These are phyloP conservation scores for Drosophila bifasciata DNA, from an alignment of 1,140 invertebrate species.

Conservation along the genomic window DNA sequence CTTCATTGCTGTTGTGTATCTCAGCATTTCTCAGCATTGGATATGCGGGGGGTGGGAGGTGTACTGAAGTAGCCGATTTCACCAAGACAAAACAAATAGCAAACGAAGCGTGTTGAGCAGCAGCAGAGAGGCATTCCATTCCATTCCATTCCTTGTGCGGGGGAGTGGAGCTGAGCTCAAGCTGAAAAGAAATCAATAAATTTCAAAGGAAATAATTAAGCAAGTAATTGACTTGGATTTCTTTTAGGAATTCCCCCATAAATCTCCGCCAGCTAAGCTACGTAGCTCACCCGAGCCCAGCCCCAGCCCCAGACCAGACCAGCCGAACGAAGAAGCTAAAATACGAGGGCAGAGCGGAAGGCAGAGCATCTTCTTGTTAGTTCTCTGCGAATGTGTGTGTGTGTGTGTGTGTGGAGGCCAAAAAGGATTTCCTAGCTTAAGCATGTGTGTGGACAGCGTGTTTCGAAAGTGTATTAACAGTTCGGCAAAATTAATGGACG, in stretches of 20 bases:
- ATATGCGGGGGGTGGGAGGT: conserved; percentile 2
- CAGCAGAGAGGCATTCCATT: conserved; percentile 9
- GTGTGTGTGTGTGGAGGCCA: conserved; percentile 29
- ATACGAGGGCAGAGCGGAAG: conserved; percentile 18
- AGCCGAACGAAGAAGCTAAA: conserved; percentile 38
- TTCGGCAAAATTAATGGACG: too few relatives aligned
- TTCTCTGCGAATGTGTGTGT: conserved; percentile 19
- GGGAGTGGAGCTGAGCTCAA: conserved; percentile 8
- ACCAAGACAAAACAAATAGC: conserved; percentile 71
- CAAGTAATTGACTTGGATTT: conserved; percentile 83
- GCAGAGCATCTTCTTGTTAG: conserved; percentile 41
- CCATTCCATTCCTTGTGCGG: conserved; percentile 45
- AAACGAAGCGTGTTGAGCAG: conserved; percentile 49
- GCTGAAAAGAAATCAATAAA: conserved; percentile 82
- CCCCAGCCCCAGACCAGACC: too few relatives aligned
- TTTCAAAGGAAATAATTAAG: conserved; percentile 83
- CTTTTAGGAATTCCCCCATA: conserved; percentile 82
- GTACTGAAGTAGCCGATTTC: conserved; percentile 39
- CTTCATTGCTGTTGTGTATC: conserved; percentile 23
- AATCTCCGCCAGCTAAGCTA: conserved; percentile 75
- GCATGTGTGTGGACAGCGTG: conserved; percentile 21
- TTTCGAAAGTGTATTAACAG: conserved; percentile 8
- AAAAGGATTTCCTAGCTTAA: conserved; percentile 58
- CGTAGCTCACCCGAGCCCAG: too few relatives aligned
- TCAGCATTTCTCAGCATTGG: conserved; percentile 62